Percentiles rank a stretch among this genome's conserved stretches.
These are phyloP conservation scores for Agrotis clavis DNA, from an alignment of 2,888 invertebrate genomes.

Conservation along the genomic window DNA sequence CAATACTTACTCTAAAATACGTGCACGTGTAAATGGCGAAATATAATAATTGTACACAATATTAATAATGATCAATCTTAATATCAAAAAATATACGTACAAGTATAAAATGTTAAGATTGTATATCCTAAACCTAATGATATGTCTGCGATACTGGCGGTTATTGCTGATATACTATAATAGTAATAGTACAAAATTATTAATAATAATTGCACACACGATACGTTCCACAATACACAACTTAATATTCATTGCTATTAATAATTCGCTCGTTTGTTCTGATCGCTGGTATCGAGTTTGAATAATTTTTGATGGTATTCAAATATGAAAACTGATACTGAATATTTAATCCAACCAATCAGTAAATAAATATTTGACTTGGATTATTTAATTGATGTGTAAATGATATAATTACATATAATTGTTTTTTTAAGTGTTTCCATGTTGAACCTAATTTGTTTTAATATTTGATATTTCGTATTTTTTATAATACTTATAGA, in stretches of 20 bases:
- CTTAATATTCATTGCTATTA: constrained; percentile 64
- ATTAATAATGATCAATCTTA: constrained; percentile 54
- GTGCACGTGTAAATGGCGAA: constrained; percentile 52
- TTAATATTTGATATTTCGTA: background rate
- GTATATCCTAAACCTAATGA: constrained; percentile 85
- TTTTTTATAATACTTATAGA: background rate
- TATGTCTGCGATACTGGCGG: constrained; percentile 89
- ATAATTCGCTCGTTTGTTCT: constrained; percentile 67
- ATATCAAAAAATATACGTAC: constrained; percentile 65
- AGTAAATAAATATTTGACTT: background rate
- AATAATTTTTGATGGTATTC: constrained; percentile 25
- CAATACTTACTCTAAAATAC: constrained; percentile 15
- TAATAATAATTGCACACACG: constrained; percentile 67
- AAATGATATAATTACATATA: too few species aligned
- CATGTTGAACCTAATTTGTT: background rate
- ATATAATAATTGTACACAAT: constrained; percentile 49
- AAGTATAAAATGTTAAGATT: constrained; percentile 74
- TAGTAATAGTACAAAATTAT: constrained; percentile 64
- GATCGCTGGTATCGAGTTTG: constrained; percentile 36
- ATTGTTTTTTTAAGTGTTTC: too few species aligned
- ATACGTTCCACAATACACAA: constrained; percentile 68
- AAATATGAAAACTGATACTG: background rate
- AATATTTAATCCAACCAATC: background rate
- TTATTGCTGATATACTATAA: constrained; percentile 80
- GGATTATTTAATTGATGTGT: background rate